Base-by-base conservation (phyloP, 2,797 vertebrate species). In the Bovichtus variegatus region DNA sequence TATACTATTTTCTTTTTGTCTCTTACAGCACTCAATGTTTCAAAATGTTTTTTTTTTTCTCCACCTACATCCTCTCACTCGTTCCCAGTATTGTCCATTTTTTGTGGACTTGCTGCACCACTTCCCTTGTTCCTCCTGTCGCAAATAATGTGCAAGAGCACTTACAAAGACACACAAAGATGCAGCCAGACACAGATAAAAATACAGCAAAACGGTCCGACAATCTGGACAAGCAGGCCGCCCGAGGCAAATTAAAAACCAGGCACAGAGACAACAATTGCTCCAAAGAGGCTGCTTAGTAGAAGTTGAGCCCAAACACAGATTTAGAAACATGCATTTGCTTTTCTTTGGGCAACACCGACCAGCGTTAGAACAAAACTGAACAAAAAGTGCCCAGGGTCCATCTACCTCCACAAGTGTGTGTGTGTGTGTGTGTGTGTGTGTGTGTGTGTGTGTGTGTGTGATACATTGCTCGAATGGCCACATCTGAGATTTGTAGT, bases 401-500 rank as follows among this genome's bases (percentile, higher is more conserved):
- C 58, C 16, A 41, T 64, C 72, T 58, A 54, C 80, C 57, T 80
- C 66, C 55, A 43, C 19, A 25, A 23, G 58, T 80, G 2, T 67
- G 50, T 68, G 25, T 49, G n/a, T 36, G 21, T 43, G 31, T 57
- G 36, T 76, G 9, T 54, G n/a, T 71, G 29, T n/a, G n/a, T n/a
- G n/a, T n/a, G n/a, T n/a, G n/a, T n/a, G n/a, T n/a, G n/a, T 47
- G 21, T 44, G 31, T 40, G 36, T 74, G 27, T 16, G n/a, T 44
- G 27, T 41, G 21, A 60, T 34, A 31, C 49, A 74, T 23, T 66
- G 49, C 44, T 81, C 63, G 76, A 34, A 66, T 53, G 27, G 65
- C 43, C 59, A 74, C 51, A 57, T 73, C 49, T 57, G 43, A 82
- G 71, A 60, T 47, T 59, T 76, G 61, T 70, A 74, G 85, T 80